A percentile compares a stretch with the other conserved stretches of the same genome.
These are phyloP conservation scores for Drosophila neotestacea DNA, from an alignment of 2,888 invertebrate genomes.

Conservation along the genomic window DNA sequence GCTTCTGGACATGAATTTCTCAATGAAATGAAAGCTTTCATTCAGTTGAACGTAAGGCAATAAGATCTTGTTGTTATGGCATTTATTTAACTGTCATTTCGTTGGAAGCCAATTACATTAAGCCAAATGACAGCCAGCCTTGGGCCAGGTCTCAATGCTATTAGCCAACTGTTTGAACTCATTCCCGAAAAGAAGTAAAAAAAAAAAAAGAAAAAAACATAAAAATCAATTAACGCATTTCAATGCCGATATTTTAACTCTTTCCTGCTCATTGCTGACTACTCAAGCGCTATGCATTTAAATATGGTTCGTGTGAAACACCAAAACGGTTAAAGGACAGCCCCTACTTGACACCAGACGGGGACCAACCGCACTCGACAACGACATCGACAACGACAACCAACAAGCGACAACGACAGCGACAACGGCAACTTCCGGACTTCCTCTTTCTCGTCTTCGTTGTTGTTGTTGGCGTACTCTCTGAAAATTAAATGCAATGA, in stretches of 20 bases:
- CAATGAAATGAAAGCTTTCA: conserved; percentile 6
- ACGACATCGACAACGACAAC: conserved; percentile 32
- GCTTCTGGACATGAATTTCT: background rate
- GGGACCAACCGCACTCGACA: conserved; percentile 51
- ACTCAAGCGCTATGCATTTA: conserved; percentile 75
- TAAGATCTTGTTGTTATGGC: conserved; percentile 10
- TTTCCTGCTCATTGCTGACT: conserved; percentile 37
- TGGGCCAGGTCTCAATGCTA: conserved; percentile 23
- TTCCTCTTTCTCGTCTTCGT: conserved; percentile 44
- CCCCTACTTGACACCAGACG: conserved; percentile 80
- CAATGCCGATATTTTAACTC: conserved; percentile 58
- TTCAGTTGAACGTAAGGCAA: background rate
- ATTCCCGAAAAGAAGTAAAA: background rate
- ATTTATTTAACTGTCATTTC: conserved; percentile 12
- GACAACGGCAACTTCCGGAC: conserved; percentile 70
- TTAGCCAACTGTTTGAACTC: conserved; percentile 67
- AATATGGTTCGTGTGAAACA: conserved; percentile 79
- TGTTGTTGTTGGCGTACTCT: conserved; percentile 56
- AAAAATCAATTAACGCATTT: conserved; percentile 78
- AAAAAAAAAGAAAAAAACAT: conserved; percentile 21
- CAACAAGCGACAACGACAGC: conserved; percentile 18
- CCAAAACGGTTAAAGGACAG: conserved; percentile 74
- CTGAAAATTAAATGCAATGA: conserved; percentile 81
- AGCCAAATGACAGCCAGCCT: conserved; percentile 29
- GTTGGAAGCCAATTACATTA: conserved; percentile 18